Conservation (phyloP, 2,888 invertebrate genomes). For the Hedya salicella region DNA sequence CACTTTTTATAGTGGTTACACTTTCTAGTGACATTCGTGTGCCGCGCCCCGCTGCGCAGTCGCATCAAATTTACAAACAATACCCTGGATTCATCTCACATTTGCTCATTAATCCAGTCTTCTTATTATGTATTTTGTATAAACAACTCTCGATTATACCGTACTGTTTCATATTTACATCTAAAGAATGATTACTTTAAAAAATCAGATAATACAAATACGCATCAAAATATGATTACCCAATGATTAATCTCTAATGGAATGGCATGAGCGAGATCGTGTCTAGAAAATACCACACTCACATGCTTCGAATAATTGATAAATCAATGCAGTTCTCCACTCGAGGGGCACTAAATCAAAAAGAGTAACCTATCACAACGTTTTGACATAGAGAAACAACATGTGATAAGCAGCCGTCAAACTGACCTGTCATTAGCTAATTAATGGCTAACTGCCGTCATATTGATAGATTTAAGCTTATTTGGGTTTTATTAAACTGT, state of each 20-base stretch:
- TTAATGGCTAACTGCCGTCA: conserved; percentile 71
- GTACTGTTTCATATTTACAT: conserved; percentile 47
- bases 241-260: conserved; percentile 79
- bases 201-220: conserved; percentile 78
- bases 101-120: conserved; percentile 55
- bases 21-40: conserved; percentile 55
- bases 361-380: conserved; percentile 75
- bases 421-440: conserved; percentile 81
- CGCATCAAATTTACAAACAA: conserved; percentile 77
- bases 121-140: conserved; percentile 46
- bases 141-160: conserved; percentile 32
- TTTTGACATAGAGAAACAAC: conserved; percentile 81
- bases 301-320: conserved; percentile 82
- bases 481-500: conserved; percentile 66
- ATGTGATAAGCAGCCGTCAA: conserved; percentile 81
- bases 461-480: conserved; percentile 72
- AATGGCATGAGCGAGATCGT: conserved; percentile 82
- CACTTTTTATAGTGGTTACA: conserved; percentile 46
- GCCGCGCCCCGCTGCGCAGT: conserved; percentile 66
- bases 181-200: conserved; percentile 61
- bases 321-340: conserved; percentile 81
- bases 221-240: conserved; percentile 70
- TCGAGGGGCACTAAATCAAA: conserved; percentile 81
- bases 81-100: conserved; percentile 59
- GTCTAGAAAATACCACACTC: conserved; percentile 78